Evolutionary conservation across 2,888 invertebrate genomes (phyloP).

Genomic region (Sialis lutaria): DNA sequence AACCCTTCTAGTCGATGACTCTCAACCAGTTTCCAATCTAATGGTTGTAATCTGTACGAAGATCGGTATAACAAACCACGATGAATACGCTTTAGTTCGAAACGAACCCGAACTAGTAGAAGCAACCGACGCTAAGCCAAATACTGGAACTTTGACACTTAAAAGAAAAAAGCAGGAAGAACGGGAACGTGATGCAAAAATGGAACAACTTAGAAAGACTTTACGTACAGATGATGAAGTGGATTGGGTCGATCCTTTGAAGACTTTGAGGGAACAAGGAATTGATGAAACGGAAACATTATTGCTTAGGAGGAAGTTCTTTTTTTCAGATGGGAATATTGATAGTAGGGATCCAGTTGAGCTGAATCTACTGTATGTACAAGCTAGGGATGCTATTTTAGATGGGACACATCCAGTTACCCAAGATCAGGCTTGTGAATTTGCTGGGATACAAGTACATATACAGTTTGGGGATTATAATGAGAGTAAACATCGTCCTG

Average conservation of each 20-base stretch:
- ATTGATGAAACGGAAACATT: slow-evolving; percentile 88
- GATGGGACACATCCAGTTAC: slow-evolving; percentile 96
- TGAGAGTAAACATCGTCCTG: slow-evolving; percentile 80
- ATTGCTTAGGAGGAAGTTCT: slow-evolving; percentile 82
- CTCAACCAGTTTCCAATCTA: slow-evolving; percentile 89
- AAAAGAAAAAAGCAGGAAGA: slow-evolving; percentile 58
- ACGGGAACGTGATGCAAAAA: slow-evolving; percentile 80
- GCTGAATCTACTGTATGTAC: slow-evolving; percentile 90
- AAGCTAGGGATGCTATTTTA: slow-evolving; percentile 93
- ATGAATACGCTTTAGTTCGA: slow-evolving; percentile 85
- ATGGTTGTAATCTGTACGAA: slow-evolving; percentile 99
- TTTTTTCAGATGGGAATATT: slow-evolving; percentile 98
- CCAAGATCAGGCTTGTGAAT: slow-evolving; percentile 84
- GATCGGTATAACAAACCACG: slow-evolving; percentile 98
- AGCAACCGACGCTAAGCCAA: slow-evolving; percentile 52
- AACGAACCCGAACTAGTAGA: slow-evolving; percentile 76
- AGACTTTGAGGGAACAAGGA: slow-evolving; percentile 93
- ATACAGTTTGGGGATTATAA: slow-evolving; percentile 95
- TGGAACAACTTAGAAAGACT: slow-evolving; percentile 93
- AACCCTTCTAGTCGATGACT: slow-evolving; percentile 93
- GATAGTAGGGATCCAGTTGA: slow-evolving; percentile 96
- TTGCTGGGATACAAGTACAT: slow-evolving; percentile 96
- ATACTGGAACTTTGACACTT: slow-evolving; percentile 78
- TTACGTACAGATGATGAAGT: slow-evolving; percentile 96
- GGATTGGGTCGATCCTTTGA: slow-evolving; percentile 97